A percentile compares a stretch with the other conserved stretches of the same genome.
phyloP scores from a whole-genome alignment of 2,888 invertebrate genomes.

The Conistra vaccinii region DNA sequence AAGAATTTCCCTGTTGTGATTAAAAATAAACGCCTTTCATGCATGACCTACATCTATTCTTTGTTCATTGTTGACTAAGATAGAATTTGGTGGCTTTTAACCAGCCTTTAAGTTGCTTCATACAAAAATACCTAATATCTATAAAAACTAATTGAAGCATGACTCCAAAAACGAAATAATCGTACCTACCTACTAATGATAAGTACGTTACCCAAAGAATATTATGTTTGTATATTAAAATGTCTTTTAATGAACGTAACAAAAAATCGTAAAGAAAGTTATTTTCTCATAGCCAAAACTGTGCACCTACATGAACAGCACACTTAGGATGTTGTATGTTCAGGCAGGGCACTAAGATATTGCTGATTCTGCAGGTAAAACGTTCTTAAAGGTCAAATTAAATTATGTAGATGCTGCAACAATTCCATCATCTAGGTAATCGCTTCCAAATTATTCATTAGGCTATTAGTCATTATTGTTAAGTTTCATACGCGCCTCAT shows the following conservation, averaged over 20 bases:
- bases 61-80: conserved; percentile 6
- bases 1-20: too few species aligned
- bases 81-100: background rate
- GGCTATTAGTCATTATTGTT: background rate
- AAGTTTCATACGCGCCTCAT: too few species aligned
- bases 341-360: too few species aligned
- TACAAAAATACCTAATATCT: background rate
- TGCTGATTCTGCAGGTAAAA: background rate
- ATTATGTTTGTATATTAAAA: too few species aligned
- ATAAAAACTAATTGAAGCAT: too few species aligned
- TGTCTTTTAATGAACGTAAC: background rate
- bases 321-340: too few species aligned
- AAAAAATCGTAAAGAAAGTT: background rate
- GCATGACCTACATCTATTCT: background rate
- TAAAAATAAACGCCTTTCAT: background rate
- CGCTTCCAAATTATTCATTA: background rate
- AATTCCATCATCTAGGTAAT: background rate
- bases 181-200: too few species aligned
- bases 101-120: background rate
- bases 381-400: background rate
- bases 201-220: too few species aligned
- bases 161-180: too few species aligned
- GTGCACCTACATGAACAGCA: background rate
- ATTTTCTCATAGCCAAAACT: background rate
- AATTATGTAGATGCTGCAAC: background rate